Base-by-base conservation (phyloP, 2,113 vertebrate genomes). In the Cygnus buccinator region DNA sequence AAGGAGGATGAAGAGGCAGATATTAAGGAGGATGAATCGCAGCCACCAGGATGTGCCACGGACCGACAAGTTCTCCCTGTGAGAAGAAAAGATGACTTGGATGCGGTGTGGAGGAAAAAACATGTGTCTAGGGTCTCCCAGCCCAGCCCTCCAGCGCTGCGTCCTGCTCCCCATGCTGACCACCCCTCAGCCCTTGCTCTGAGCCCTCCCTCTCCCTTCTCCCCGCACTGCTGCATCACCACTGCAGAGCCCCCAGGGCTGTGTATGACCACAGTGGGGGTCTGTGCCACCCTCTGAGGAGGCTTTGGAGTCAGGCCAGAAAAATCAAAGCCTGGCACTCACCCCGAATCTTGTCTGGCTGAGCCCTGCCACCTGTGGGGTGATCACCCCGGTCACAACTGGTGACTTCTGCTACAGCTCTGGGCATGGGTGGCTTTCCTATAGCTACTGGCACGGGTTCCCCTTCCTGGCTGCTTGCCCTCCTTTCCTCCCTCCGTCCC, bases 1-100 rank as follows among this genome's bases (percentile, higher is more conserved):
- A 96, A 99, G 98, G 72, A 99, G 98, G 97, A 99, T 46, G 97
- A 99, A 99, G 93, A 99, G 98, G 96, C 98, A 98, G 93, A 98
- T 98, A 98, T 99, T 99, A 97, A 99, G 98, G 50, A 98, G 95
- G 68, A 99, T 84, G 55, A 99, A 99, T 94, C 99, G 98, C 18
- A 98, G 96, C 99, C 99, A 99, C 99, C 99, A 99, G 22, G 96
- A 97, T 67, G 98, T 98, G 59, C 99, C 98, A 48, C 97, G 98
- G 94, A 99, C 98, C 0, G 99, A 99, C 96, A 99, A 98, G 97
- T 99, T 99, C 93, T 99, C 98, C 99, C 99, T 99, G 95, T 48
- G 78, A 90, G 95, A 94, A 44, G 44, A 95, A 93, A 95, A 73
- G 33, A 85, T 0, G 10, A 39, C 15, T 89, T 29, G 2, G n/a